A percentile compares a stretch with the other conserved stretches of the same genome.
phyloP scores from a whole-genome alignment of 1,140 invertebrate genomes.

The Drosophila serrata region DNA sequence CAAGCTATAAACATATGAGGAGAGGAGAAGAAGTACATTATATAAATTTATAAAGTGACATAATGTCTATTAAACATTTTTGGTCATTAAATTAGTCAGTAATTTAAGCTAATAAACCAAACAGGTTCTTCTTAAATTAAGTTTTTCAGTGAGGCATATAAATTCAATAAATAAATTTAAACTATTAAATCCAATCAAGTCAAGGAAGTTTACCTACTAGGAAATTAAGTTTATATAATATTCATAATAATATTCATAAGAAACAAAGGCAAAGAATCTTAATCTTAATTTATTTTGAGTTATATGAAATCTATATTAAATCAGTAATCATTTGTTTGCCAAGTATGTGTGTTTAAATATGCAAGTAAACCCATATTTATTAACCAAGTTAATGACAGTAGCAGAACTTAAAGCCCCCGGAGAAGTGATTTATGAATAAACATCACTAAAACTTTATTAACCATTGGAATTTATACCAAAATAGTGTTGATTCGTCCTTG shows the following conservation, averaged over 20 bases:
- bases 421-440: conserved; percentile 4
- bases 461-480: conserved; percentile 9
- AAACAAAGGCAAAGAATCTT: too few relatives aligned
- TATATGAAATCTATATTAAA: too few relatives aligned
- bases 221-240: too few relatives aligned
- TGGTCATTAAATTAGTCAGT: not conserved
- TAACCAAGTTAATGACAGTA: not conserved
- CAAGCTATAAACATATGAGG: not conserved
- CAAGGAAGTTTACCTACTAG: too few relatives aligned
- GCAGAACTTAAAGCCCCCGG: not conserved
- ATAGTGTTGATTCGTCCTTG: conserved; percentile 44
- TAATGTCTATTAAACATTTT: not conserved
- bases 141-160: not conserved
- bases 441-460: conserved; percentile 18
- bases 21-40: not conserved
- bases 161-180: not conserved
- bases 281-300: too few relatives aligned
- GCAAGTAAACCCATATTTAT: not conserved
- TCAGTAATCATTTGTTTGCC: too few relatives aligned
- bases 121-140: not conserved
- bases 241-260: too few relatives aligned
- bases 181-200: too few relatives aligned
- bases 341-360: not conserved
- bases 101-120: not conserved
- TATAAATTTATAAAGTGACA: not conserved